A percentile compares a stretch with the other conserved stretches of the same genome.
These are phyloP conservation scores for Astreopora myriophthalma DNA, from an alignment of 64 coral and sea anemone genomes.

Conservation along the genomic window DNA sequence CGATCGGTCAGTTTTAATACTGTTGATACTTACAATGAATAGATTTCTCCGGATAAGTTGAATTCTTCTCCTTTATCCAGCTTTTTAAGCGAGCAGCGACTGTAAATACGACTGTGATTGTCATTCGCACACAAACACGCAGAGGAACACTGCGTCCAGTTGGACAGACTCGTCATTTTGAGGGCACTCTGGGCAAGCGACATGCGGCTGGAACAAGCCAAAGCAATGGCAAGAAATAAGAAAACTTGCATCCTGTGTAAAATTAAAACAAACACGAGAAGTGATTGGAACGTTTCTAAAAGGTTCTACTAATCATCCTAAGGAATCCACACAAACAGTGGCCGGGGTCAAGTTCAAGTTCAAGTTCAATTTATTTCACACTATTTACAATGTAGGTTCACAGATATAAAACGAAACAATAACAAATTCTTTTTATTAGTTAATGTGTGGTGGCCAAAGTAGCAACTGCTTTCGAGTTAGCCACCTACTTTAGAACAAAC, in stretches of 20 bases:
- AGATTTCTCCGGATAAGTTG: not conserved
- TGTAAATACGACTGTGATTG: not conserved
- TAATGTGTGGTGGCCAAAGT: no score
- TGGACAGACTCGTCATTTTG: not conserved
- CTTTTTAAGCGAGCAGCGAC: not conserved
- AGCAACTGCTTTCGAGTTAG: no score
- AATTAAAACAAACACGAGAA: not conserved
- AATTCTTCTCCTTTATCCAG: not conserved
- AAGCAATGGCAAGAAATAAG: not conserved
- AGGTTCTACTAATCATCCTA: no score
- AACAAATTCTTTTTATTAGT: no score
- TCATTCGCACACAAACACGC: not conserved
- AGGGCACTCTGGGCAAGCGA: not conserved
- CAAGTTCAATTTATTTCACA: no score
- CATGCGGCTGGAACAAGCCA: not conserved
- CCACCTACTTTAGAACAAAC: no score
- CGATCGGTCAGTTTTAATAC: no score
- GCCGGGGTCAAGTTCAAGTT: no score
- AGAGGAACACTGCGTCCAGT: conserved; percentile 5
- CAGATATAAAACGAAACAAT: no score
- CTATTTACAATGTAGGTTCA: no score
- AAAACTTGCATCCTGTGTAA: not conserved
- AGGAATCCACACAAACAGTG: no score
- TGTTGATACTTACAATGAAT: conserved; percentile 8
- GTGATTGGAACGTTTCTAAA: no score